These are phyloP conservation scores for Illadopsis cleaveri DNA, from an alignment of 2,113 vertebrate species.

Conservation along the genomic window DNA sequence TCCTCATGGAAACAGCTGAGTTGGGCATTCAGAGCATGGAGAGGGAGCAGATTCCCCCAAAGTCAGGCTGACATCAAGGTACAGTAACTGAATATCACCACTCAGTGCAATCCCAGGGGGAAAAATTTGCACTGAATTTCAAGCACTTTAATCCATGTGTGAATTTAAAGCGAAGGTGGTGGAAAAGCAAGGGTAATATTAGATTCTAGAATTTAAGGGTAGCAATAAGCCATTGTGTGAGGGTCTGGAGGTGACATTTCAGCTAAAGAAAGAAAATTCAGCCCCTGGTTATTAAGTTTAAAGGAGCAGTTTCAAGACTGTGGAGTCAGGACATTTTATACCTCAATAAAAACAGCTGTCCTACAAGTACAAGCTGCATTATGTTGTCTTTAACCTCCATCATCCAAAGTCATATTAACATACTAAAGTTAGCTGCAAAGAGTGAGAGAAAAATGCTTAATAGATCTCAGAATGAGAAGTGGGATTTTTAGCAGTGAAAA, in stretches of 20 bases:
- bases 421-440: background rate
- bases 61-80: constrained; percentile 37
- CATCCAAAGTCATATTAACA: background rate
- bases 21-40: background rate
- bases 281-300: background rate
- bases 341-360: background rate
- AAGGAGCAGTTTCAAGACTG: background rate
- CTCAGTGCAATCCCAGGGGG: background rate
- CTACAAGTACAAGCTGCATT: background rate
- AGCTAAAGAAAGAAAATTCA: background rate
- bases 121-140: background rate
- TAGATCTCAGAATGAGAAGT: background rate
- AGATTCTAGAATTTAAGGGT: background rate
- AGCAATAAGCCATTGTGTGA: background rate
- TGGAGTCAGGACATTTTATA: background rate
- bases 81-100: background rate
- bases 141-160: background rate
- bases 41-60: constrained; percentile 6
- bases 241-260: background rate
- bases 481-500: background rate
- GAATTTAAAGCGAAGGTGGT: background rate
- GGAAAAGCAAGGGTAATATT: background rate
- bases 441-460: background rate
- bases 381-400: background rate
- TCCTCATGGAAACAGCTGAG: background rate